Conservation (phyloP, 2,888 invertebrate genomes). For the Palloptera scutellata region DNA sequence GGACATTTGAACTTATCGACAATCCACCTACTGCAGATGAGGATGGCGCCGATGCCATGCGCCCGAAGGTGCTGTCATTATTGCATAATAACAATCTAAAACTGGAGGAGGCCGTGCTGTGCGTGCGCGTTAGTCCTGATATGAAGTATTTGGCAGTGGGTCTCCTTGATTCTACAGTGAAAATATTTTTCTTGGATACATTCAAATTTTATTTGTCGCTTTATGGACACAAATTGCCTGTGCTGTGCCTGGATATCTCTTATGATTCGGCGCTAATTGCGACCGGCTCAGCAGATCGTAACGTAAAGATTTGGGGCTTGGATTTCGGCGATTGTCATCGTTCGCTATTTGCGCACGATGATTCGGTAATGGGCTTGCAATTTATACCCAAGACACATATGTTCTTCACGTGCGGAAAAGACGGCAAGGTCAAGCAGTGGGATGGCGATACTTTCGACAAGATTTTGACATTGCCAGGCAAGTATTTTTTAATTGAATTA, state of each 20-base stretch:
- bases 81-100: conserved; percentile 84
- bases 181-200: conserved; percentile 92
- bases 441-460: conserved; percentile 92
- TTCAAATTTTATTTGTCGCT: conserved; percentile 95
- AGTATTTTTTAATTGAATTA: conserved; percentile 16
- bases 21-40: conserved; percentile 69
- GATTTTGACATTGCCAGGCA: conserved; percentile 80
- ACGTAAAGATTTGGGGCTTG: conserved; percentile 97
- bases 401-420: conserved; percentile 92
- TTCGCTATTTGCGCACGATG: conserved; percentile 95
- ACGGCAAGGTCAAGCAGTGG: conserved; percentile 96
- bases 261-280: conserved; percentile 85
- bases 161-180: conserved; percentile 91
- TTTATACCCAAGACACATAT: conserved; percentile 93
- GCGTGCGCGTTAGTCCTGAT: conserved; percentile 84
- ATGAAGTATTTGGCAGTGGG: conserved; percentile 88
- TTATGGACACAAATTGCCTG: conserved; percentile 96
- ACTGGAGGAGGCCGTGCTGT: conserved; percentile 86
- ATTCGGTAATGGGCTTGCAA: conserved; percentile 87
- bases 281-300: conserved; percentile 95
- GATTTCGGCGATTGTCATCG: conserved; percentile 99
- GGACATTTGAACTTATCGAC: conserved; percentile 88
- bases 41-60: conserved; percentile 62
- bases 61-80: conserved; percentile 73
- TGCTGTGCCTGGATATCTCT: conserved; percentile 91